These are phyloP conservation scores for Baryphthengus martii DNA, from an alignment of 2,113 vertebrate genomes.

Conservation along the genomic window DNA sequence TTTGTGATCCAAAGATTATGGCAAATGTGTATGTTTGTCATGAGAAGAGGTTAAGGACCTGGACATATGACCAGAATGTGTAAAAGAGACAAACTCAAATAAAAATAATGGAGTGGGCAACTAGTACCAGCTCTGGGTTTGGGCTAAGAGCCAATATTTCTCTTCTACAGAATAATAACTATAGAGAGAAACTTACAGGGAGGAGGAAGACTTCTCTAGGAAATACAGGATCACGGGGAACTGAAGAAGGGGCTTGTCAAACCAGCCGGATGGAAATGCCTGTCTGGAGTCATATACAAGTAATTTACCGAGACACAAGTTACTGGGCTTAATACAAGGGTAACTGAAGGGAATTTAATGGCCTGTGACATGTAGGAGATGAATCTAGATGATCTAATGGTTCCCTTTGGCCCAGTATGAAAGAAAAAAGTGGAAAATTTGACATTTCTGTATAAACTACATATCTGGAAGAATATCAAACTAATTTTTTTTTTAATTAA, in stretches of 20 bases:
- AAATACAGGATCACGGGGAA: not conserved
- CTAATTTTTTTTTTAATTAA: not conserved
- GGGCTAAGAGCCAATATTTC: not conserved
- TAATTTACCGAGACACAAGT: conserved; percentile 1
- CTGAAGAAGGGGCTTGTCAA: not conserved
- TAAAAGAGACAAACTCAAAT: not conserved
- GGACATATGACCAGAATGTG: not conserved
- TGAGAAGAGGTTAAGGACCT: not conserved
- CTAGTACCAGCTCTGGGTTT: not conserved
- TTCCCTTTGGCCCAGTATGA: not conserved
- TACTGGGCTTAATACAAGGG: not conserved
- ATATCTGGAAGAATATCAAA: not conserved
- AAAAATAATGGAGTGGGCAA: not conserved
- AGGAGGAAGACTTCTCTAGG: not conserved
- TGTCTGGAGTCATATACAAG: not conserved
- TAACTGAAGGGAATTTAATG: conserved; percentile 11
- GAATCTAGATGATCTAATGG: conserved; percentile 16
- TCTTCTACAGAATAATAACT: not conserved
- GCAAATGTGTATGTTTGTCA: not conserved
- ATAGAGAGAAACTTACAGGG: not conserved
- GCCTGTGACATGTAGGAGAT: not conserved
- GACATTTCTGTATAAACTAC: not conserved
- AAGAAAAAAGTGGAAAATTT: conserved; percentile 4
- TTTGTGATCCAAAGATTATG: not conserved
- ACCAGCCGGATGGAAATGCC: not conserved